Base-by-base conservation (phyloP, 2,797 vertebrate genomes). In the Labeo calbasu region DNA sequence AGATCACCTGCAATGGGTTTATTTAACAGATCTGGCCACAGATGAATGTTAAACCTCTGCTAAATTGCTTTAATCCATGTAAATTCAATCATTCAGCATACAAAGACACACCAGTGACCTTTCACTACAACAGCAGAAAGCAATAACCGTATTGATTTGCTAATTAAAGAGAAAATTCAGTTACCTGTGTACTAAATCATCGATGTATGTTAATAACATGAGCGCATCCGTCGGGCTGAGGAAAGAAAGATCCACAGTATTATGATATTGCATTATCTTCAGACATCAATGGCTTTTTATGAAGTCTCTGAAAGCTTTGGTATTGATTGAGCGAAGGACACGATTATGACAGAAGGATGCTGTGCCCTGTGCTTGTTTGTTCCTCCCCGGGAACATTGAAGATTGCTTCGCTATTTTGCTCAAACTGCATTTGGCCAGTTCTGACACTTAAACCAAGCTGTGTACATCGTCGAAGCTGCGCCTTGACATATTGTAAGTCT, bases 401-500 rank as follows among this genome's bases (percentile, higher is more conserved):
- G 57, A 84, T 61, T 65, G 77, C 68, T 76, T 48, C 28, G 66
- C 48, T 77, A 73, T 83, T 75, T 83, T 63, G 12, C 25, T 71
- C 77, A 73, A 72, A 83, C 82, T 70, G 48, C 80, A 77, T 85
- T 70, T 66, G 59, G 71, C 71, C 76, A 21, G 51, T 70, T 25
- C 77, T 81, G 46, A 76, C 81, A 73, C 71, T 57, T 79, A 57
- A 85, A 85, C 85, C 81, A 81, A 79, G 69, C 66, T 40, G 69
- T 50, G 77, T 48, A 70, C 77, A 78, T 84, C 55, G 83, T 77
- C 84, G 83, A 89, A 86, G 75, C 82, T 81, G 57, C 28, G 61
- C 69, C 84, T 87, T 78, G 77, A 83, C 86, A 86, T 82, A 77
- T 81, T 89, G 81, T 85, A 87, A 87, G 86, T 81, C 87, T 89